Conservation (phyloP, 37 sponge, comb jelly and placozoan species). For the Cladorhizidae sp. region DNA sequence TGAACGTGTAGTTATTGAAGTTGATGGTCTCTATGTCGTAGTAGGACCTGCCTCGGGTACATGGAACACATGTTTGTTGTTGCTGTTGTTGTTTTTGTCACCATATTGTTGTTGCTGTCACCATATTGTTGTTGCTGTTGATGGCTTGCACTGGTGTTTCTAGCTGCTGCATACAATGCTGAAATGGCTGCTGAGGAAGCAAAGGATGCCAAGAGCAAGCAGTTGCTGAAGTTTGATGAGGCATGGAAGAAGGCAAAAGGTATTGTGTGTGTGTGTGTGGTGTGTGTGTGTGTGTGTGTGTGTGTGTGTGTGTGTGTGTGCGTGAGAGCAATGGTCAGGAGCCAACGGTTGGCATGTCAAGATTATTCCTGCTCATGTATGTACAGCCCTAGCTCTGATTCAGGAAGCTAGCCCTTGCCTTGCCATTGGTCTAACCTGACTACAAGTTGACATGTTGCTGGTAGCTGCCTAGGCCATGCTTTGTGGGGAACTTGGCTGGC, state of each 20-base stretch:
- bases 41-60: slow-evolving; percentile 75
- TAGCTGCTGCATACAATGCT: slow-evolving; percentile 66
- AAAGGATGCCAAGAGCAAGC: slow-evolving; percentile 57
- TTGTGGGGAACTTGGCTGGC: no score
- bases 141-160: no score
- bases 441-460: no score
- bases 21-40: slow-evolving; percentile 63
- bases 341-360: no score
- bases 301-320: not conserved
- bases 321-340: no score
- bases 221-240: slow-evolving; percentile 64
- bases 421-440: no score
- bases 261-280: no score
- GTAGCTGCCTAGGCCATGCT: no score
- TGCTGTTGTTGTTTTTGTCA: not conserved
- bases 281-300: no score
- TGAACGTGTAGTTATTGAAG: slow-evolving; percentile 47
- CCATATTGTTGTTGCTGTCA: not conserved
- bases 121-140: not conserved
- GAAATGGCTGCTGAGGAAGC: slow-evolving; percentile 49
- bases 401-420: no score
- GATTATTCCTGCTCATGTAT: no score
- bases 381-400: no score
- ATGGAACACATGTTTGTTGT: not conserved
- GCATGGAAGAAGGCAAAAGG: slow-evolving; percentile 55